Evolutionary conservation across 2,888 invertebrate genomes (phyloP).

Genomic region (Trachelus iudaicus): DNA sequence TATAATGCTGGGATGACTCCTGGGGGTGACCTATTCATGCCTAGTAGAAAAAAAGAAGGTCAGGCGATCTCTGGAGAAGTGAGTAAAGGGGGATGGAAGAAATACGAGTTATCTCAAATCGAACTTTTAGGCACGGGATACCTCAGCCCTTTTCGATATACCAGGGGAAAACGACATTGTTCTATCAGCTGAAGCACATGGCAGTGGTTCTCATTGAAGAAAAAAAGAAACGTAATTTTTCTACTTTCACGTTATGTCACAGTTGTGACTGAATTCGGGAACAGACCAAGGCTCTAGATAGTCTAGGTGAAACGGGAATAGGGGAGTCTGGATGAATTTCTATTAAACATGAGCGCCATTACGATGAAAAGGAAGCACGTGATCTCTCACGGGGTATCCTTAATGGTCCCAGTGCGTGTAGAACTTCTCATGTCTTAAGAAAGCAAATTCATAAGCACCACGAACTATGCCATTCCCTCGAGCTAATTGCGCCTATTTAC

Average conservation of each 20-base stretch:
- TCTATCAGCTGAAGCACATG: not conserved
- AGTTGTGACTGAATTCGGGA: too few species aligned
- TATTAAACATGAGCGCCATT: not conserved
- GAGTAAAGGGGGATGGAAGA: not conserved
- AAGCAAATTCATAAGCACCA: not conserved
- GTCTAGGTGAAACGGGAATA: not conserved
- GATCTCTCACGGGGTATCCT: not conserved
- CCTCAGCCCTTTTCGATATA: not conserved
- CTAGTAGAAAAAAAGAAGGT: not conserved
- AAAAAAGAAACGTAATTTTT: too few species aligned
- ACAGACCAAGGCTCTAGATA: not conserved
- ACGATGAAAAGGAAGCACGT: not conserved
- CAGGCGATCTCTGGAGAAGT: not conserved
- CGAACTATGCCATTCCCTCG: not conserved
- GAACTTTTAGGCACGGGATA: not conserved
- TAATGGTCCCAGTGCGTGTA: not conserved
- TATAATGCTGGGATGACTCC: not conserved
- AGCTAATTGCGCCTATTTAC: not conserved
- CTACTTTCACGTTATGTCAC: too few species aligned
- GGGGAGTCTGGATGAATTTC: not conserved
- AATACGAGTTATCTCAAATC: not conserved
- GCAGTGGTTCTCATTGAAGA: not conserved
- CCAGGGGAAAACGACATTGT: not conserved
- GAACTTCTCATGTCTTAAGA: not conserved
- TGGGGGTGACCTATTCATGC: not conserved